Evolutionary conservation across 2,888 invertebrate genomes (phyloP).

Genomic region (Cheilosia soror): DNA sequence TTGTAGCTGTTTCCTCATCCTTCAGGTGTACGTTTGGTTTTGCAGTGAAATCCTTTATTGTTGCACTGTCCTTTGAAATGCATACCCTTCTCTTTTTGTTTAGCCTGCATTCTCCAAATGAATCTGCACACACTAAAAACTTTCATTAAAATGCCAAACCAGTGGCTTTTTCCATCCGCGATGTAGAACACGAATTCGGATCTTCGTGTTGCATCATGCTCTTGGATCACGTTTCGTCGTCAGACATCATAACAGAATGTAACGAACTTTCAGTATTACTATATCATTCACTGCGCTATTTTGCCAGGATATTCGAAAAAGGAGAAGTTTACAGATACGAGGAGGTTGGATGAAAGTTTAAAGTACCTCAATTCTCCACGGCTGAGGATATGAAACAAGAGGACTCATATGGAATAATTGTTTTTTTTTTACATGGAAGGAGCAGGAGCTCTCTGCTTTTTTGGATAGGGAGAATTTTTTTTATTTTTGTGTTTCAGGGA

Average conservation of each 20-base stretch:
- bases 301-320: not conserved
- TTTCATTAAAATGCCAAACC: not conserved
- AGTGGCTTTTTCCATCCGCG: not conserved
- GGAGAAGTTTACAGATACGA: too few species aligned
- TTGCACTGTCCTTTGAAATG: too few species aligned
- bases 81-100: not conserved
- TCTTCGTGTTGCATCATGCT: not conserved
- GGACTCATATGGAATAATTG: not conserved
- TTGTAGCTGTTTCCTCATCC: not conserved
- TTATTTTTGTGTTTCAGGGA: not conserved
- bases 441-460: not conserved
- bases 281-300: too few species aligned
- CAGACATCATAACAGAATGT: not conserved
- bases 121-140: not conserved
- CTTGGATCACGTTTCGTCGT: slow-evolving; percentile 9
- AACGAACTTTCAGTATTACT: not conserved
- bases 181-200: not conserved
- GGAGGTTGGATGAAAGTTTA: slow-evolving; percentile 4
- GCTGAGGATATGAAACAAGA: not conserved
- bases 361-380: not conserved
- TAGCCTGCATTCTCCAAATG: too few species aligned
- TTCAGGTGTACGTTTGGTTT: not conserved
- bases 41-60: not conserved
- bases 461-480: not conserved
- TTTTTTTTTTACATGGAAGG: not conserved